Conservation (phyloP, 2,888 invertebrate genomes). For the Xanthorhoe designata region DNA sequence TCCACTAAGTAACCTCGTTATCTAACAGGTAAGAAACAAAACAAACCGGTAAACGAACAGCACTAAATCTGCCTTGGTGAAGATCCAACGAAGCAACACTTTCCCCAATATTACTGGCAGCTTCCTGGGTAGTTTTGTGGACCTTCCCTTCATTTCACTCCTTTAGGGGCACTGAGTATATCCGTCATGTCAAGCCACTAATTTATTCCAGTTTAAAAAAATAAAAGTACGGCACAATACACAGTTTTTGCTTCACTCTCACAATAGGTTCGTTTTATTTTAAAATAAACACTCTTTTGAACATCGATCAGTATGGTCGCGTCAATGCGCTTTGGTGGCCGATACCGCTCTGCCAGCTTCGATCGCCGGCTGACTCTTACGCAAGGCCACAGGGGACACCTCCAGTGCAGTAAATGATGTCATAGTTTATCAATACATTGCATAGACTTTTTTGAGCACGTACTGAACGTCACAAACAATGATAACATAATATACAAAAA, state of each 20-base stretch:
- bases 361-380: conserved; percentile 56
- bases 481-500: neutral
- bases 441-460: conserved; percentile 28
- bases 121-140: conserved; percentile 58
- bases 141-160: conserved; percentile 77
- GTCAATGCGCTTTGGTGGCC: conserved; percentile 52
- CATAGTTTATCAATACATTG: conserved; percentile 56
- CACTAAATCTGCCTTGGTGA: conserved; percentile 86
- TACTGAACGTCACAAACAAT: conserved; percentile 2
- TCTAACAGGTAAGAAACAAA: conserved; percentile 57
- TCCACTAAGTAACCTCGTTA: conserved; percentile 5
- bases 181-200: conserved; percentile 47
- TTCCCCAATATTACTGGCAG: conserved; percentile 81
- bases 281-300: conserved; percentile 23
- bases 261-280: conserved; percentile 16
- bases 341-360: conserved; percentile 39
- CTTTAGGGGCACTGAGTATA: conserved; percentile 41
- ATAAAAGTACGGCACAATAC: conserved; percentile 12
- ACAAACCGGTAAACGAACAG: conserved; percentile 88
- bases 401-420: conserved; percentile 61
- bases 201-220: neutral
- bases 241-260: conserved; percentile 3
- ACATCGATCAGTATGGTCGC: conserved; percentile 48
- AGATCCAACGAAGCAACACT: conserved; percentile 87
- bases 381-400: conserved; percentile 66